Evolutionary conservation across 2,113 vertebrate species (phyloP), one percentile per base, ranked within the genome.

Genomic region (Notothenia coriiceps): DNA sequence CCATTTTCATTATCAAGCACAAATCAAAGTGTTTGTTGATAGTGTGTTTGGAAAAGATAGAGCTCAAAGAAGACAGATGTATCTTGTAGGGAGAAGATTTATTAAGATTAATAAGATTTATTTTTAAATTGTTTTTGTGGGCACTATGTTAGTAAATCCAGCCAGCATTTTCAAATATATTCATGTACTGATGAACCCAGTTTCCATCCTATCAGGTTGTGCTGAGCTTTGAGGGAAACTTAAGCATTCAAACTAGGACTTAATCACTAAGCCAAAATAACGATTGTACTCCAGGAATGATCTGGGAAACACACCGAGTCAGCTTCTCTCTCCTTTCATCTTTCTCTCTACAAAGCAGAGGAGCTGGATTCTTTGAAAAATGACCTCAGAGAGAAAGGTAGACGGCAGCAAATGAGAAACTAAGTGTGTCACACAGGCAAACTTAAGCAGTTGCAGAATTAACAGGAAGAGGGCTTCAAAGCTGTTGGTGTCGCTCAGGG

Each of bases 291-390:
- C 70, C 49, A 71, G 79, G 73, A 90, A 74, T 20, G 76, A 85
- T 78, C 74, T 74, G 79, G 71, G 51, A 84, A 74, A 20, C 15
- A 7, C 50, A 29, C 18, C 35, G 35, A 69, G 33, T 59, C 68
- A 35, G 72, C 56, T 22, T 82, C 13, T 3, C 64, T 69, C 76
- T 86, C 77, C 40, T 15, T 65, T 40, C 35, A 40, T 40, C 35
- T 7, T 40, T 7, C 6, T 33, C 60, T 40, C 50, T 40, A 72
- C 56, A 86, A 86, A 88, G 66, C 77, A 81, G 76, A 85, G 74
- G 54, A 86, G 46, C 20, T 5, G 0, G 35, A 77, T 79, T 83
- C 89, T 91, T 91, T 94, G 81, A 88, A 92, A 91, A 89, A 82
- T 83, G 79, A 86, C 91, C 90, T 52, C 51, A 77, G 81, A 87